Conservation (phyloP, 1,140 invertebrate species). For the Brachionus rubens region DNA sequence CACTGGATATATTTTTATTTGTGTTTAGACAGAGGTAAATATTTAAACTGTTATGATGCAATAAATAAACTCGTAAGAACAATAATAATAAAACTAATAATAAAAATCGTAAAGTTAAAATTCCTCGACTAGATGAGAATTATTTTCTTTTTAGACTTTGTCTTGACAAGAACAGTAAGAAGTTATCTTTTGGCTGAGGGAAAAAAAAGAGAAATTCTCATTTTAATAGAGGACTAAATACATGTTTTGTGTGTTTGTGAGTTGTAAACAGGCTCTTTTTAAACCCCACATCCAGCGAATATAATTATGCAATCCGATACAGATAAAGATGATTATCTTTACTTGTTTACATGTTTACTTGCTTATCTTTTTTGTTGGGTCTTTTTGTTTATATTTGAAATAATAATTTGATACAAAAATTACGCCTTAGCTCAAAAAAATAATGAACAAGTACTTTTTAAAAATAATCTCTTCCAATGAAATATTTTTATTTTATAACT, state of each 20-base stretch:
- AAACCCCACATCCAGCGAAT: not conserved
- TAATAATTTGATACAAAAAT: constrained; percentile 4
- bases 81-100: too few species aligned
- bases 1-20: not conserved
- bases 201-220: too few species aligned
- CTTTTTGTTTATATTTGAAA: not conserved
- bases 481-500: too few species aligned
- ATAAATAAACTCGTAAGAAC: not conserved
- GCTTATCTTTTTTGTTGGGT: too few species aligned
- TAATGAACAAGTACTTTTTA: not conserved
- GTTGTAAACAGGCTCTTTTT: too few species aligned
- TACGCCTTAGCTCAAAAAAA: not conserved
- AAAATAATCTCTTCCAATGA: too few species aligned
- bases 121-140: too few species aligned
- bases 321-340: constrained; percentile 34
- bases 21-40: not conserved
- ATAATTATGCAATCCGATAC: constrained; percentile 20
- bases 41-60: not conserved
- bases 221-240: too few species aligned
- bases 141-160: too few species aligned
- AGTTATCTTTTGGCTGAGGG: not conserved
- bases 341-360: too few species aligned
- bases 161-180: constrained; percentile 1
- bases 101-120: too few species aligned
- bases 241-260: too few species aligned